phyloP scores from a whole-genome alignment of 2,797 vertebrate species.

The Decapterus maruadsi region DNA sequence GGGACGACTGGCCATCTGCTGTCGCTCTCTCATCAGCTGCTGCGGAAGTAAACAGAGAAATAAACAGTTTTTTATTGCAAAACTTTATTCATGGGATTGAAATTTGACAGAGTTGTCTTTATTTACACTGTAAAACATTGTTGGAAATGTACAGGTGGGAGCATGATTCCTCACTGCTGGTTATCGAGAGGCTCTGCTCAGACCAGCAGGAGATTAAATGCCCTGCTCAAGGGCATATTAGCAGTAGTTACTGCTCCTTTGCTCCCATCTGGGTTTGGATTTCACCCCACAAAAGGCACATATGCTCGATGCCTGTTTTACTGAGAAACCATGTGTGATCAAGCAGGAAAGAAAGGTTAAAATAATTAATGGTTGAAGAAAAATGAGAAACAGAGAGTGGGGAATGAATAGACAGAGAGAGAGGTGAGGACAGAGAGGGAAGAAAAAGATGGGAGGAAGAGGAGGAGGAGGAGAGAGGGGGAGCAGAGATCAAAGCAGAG shows the following conservation, averaged over 20 bases:
- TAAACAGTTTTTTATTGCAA: conserved; percentile 28
- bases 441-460: not conserved
- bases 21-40: conserved; percentile 95
- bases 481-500: conserved; percentile 29
- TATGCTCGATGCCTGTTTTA: not conserved
- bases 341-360: not conserved
- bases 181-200: not conserved
- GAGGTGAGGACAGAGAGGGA: not conserved
- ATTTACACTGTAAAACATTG: not conserved
- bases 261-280: not conserved
- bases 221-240: not conserved
- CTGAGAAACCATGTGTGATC: not conserved
- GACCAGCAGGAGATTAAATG: not conserved
- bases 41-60: conserved; percentile 69
- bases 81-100: not conserved
- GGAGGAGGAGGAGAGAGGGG: not conserved
- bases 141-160: not conserved
- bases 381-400: not conserved
- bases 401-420: not conserved
- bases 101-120: not conserved
- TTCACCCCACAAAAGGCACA: not conserved
- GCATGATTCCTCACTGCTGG: not conserved
- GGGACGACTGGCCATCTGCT: conserved; percentile 97
- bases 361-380: not conserved
- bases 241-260: not conserved